Evolutionary conservation across 2,888 invertebrate species (phyloP), one percentile per base, ranked within the genome.

Genomic region (Cenopis cana): DNA sequence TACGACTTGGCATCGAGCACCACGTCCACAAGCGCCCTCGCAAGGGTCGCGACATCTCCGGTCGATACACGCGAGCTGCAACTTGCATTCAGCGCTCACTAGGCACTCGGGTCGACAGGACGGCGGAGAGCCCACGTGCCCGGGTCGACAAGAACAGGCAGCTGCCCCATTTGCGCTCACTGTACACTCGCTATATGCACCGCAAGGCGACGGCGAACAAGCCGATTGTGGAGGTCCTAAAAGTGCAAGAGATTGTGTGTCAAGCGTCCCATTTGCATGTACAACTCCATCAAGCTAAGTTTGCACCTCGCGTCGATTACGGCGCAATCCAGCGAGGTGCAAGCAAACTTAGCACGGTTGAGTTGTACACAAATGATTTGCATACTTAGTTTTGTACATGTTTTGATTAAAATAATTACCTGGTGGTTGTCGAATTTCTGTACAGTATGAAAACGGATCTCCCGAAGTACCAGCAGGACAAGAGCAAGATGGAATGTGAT

Each of bases 121-220:
- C 5, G 97, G 95, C 4, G 97, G 96, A 74, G 95, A 94, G 14
- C 97, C 97, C 64, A 96, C 94, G 78, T 96, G 97, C 60, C 96
- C 95, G 1, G 95, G 90, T 52, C 95, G 93, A 82, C 97, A 97
- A 8, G 95, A 95, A 82, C 97, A 97, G 68, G 95, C 91, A 24
- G 95, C 96, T 74, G 95, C 94, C 61, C 94, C 93, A 57, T 87
- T 90, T 8, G 84, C 72, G 72, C 89, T 92, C 14, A 93, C 90
- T 73, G 89, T 85, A 80, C 96, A 96, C 77, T 95, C 91, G 54
- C 97, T 95, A 81, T 96, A 96, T 11, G 96, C 94, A 6, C 97
- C 97, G 82, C 98, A 98, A 0, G 97, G 97, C 61, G 96, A 96
- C 60, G 97, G 97, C 55, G 95, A 91, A 83, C 98, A 98, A 12